These are phyloP conservation scores for Parnassius apollo DNA, from an alignment of 2,888 invertebrate species.

Conservation along the genomic window DNA sequence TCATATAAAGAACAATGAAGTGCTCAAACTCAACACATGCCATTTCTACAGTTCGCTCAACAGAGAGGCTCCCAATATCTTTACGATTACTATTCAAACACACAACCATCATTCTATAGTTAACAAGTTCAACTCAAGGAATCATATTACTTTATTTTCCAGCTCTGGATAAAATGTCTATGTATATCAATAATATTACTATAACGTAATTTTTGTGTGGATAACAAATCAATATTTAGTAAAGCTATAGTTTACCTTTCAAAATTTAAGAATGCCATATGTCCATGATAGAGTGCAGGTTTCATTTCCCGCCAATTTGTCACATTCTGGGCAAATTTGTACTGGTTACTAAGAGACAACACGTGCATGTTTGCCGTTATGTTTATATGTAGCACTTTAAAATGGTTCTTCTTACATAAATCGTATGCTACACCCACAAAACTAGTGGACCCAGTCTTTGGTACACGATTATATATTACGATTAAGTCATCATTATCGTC, in stretches of 20 bases:
- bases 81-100: too few relatives aligned
- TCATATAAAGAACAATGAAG: too few relatives aligned
- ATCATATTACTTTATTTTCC: too few relatives aligned
- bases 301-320: slow-evolving; percentile 93
- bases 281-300: slow-evolving; percentile 98
- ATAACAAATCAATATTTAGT: slow-evolving; percentile 8
- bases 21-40: too few relatives aligned
- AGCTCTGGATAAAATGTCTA: too few relatives aligned
- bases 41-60: too few relatives aligned
- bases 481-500: slow-evolving; percentile 84
- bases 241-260: slow-evolving; percentile 83
- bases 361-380: slow-evolving; percentile 97
- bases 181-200: too few relatives aligned
- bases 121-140: too few relatives aligned
- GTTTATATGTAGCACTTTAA: slow-evolving; percentile 92
- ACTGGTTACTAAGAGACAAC: slow-evolving; percentile 95
- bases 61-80: too few relatives aligned
- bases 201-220: too few relatives aligned
- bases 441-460: slow-evolving; percentile 98
- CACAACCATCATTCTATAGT: too few relatives aligned
- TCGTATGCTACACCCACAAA: slow-evolving; percentile 96
- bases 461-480: slow-evolving; percentile 96
- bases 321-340: slow-evolving; percentile 93
- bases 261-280: slow-evolving; percentile 98
- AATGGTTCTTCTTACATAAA: slow-evolving; percentile 87